These are phyloP conservation scores for Polyommatus iphigenia DNA, from an alignment of 2,888 invertebrate species.

Conservation along the genomic window DNA sequence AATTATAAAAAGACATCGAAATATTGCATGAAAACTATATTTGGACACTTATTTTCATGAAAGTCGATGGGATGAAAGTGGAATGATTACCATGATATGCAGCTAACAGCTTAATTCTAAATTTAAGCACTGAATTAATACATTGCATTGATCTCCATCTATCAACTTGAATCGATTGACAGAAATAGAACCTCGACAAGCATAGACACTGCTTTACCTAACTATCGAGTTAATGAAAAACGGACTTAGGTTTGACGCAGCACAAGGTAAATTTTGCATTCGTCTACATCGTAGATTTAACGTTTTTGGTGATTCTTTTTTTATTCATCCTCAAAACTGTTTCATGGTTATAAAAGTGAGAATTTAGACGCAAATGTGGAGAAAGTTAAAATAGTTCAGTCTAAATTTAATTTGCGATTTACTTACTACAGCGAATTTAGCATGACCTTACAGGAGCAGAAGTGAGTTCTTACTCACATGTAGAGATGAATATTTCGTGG, in stretches of 20 bases:
- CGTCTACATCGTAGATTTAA: neutral
- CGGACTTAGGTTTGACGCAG: neutral
- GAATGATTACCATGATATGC: neutral
- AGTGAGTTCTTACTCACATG: too few relatives aligned
- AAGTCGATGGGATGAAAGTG: neutral
- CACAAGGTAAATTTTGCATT: neutral
- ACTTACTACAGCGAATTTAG: neutral
- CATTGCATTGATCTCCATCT: constrained; percentile 9
- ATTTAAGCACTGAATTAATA: constrained; percentile 15
- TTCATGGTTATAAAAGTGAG: neutral
- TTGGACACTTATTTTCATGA: neutral
- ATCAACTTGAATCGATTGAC: constrained; percentile 21
- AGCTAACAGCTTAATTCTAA: neutral
- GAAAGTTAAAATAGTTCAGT: neutral
- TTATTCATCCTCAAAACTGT: neutral
- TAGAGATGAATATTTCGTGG: too few relatives aligned
- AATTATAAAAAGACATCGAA: neutral
- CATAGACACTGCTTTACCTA: constrained; percentile 4
- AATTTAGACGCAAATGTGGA: neutral
- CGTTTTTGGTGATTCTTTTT: neutral
- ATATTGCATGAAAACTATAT: neutral
- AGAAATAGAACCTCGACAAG: constrained; percentile 10
- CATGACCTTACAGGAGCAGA: neutral
- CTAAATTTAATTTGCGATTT: neutral
- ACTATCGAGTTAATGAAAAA: constrained; percentile 18